Evolutionary conservation across 2,797 vertebrate genomes (phyloP), one percentile per base, ranked within the genome.

Genomic region (Sus cebifrons): DNA sequence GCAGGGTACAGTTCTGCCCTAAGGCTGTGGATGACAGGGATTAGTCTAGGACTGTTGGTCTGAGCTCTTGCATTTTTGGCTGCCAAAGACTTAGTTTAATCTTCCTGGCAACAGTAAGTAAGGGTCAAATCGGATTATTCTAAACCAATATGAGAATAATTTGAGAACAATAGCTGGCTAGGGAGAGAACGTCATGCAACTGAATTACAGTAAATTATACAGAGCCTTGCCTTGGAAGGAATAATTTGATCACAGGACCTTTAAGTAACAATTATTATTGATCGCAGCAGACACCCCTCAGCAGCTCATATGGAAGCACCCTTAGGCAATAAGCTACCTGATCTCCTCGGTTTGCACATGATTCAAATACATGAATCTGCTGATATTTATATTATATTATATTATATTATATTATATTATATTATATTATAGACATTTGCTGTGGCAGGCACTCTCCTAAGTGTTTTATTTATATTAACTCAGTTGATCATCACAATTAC

Each of bases 71-170:
- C 73, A 68, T 70, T 89, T 95, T 94, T 65, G 93, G 81, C 92
- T 97, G 91, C 95, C 82, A 91, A 95, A 91, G 91, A 93, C 77
- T 95, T 71, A 95, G 79, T 96, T 93, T 97, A 96, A 97, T 97
- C 94, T 96, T 98, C 49, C 94, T 95, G 96, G 98, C 94, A 97
- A 96, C 65, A 78, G 84, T 91, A 96, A 96, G 97, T 89, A 96
- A 94, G 96, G 90, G 94, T 97, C 96, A 97, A 98, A 98, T 97
- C 86, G 64, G 96, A 98, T 98, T 98, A 97, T 93, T 97, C 94
- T 97, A 93, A 97, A 94, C 71, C 84, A 96, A 96, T 97, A 95
- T 88, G 89, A 97, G 95, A 96, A 97, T 96, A 97, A 97, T 97
- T 97, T 94, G 96, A 96, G 95, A 98, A 98, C 97, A 97, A 97